These are phyloP conservation scores for Helicoverpa zea DNA, from an alignment of 1,140 invertebrate genomes.

Conservation along the genomic window DNA sequence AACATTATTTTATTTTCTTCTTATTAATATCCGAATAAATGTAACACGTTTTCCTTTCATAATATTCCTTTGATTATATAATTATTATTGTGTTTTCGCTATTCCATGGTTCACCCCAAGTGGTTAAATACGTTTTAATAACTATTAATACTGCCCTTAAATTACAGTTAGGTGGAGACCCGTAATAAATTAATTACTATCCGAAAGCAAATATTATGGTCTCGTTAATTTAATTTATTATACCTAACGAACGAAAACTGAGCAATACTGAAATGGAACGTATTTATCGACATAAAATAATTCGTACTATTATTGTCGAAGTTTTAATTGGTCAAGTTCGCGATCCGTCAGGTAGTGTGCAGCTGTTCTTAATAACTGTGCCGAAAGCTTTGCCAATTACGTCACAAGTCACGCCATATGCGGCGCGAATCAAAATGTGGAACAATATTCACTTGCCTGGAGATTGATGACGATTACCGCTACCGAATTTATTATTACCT, in stretches of 20 bases:
- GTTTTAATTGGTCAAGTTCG: slow-evolving; percentile 47
- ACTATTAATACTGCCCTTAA: slow-evolving; percentile 36
- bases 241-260: slow-evolving; percentile 26
- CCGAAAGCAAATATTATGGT: slow-evolving; percentile 25
- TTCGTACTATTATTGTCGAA: slow-evolving; percentile 37
- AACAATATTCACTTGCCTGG: slow-evolving; percentile 19
- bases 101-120: slow-evolving; percentile 9
- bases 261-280: slow-evolving; percentile 34
- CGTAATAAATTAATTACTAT: slow-evolving; percentile 39
- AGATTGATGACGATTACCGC: slow-evolving; percentile 40
- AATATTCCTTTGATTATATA: slow-evolving; percentile 11
- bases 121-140: slow-evolving; percentile 13
- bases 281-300: slow-evolving; percentile 43
- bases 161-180: slow-evolving; percentile 24
- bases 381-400: slow-evolving; percentile 35
- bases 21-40: slow-evolving; percentile 58
- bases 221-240: slow-evolving; percentile 34
- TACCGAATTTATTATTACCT: slow-evolving; percentile 37
- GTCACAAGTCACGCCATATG: slow-evolving; percentile 33
- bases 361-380: slow-evolving; percentile 44
- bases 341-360: slow-evolving; percentile 44
- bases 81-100: slow-evolving; percentile 22
- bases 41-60: slow-evolving; percentile 39
- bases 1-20: slow-evolving; percentile 62
- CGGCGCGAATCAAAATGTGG: slow-evolving; percentile 39